These are phyloP conservation scores for Agapornis roseicollis DNA, from an alignment of 2,113 vertebrate species.

Conservation along the genomic window DNA sequence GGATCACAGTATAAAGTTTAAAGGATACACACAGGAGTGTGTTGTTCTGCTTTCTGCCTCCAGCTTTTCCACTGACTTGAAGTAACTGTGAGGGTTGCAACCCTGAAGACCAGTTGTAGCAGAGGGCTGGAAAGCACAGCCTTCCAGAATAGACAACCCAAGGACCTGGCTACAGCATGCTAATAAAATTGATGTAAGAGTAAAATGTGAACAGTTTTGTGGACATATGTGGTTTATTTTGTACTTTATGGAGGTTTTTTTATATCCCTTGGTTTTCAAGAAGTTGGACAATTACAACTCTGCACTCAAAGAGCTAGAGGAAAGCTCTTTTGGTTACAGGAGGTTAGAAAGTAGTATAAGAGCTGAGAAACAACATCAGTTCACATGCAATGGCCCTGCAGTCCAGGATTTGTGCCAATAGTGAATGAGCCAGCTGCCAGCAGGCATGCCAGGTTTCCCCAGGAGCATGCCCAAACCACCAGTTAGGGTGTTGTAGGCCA, in stretches of 20 bases:
- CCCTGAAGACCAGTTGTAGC: not conserved
- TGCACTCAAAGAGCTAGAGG: not conserved
- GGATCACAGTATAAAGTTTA: not conserved
- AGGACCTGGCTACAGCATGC: not conserved
- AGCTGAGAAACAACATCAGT: not conserved
- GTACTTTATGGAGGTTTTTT: not conserved
- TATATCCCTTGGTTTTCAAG: not conserved
- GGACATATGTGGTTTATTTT: not conserved
- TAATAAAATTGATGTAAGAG: not conserved
- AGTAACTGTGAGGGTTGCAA: not conserved
- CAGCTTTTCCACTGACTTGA: not conserved
- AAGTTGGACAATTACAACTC: not conserved
- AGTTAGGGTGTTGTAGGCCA: not conserved
- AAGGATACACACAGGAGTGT: not conserved
- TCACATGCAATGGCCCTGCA: not conserved
- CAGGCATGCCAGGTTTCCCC: not conserved
- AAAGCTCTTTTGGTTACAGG: not conserved
- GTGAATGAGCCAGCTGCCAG: not conserved
- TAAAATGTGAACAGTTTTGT: not conserved
- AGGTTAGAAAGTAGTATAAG: not conserved
- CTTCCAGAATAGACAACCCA: rapidly evolving
- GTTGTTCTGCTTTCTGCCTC: not conserved
- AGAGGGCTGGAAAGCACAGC: not conserved
- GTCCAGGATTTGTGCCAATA: not conserved
- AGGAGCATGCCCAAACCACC: not conserved